A percentile compares a stretch with the other conserved stretches of the same genome.
phyloP scores from a whole-genome alignment of 2,113 vertebrate genomes.

The Lipotes vexillifer region DNA sequence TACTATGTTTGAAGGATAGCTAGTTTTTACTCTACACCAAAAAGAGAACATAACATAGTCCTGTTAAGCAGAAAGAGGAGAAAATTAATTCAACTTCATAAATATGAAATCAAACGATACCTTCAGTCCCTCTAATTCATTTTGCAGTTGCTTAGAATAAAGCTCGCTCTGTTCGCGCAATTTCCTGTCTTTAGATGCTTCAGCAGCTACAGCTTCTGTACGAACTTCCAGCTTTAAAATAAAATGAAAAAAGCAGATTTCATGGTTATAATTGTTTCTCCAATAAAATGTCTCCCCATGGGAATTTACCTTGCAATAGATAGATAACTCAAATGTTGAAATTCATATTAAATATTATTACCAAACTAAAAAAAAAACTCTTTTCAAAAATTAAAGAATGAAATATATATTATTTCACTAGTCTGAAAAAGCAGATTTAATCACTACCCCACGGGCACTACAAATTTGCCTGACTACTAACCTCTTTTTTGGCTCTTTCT shows the following conservation, averaged over 20 bases:
- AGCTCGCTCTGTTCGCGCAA: constrained; percentile 94
- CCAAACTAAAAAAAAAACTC: constrained; percentile 12
- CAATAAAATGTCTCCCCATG: constrained; percentile 23
- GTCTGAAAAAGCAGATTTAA: constrained; percentile 59
- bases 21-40: not conserved
- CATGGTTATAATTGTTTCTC: constrained; percentile 56
- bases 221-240: constrained; percentile 91
- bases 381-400: constrained; percentile 27
- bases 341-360: constrained; percentile 57
- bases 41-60: not conserved
- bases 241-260: constrained; percentile 42
- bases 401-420: constrained; percentile 29
- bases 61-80: not conserved
- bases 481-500: constrained; percentile 97
- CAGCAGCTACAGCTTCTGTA: constrained; percentile 88
- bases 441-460: constrained; percentile 63
- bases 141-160: constrained; percentile 94
- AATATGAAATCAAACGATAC: constrained; percentile 75
- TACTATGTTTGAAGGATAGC: not conserved
- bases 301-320: constrained; percentile 50
- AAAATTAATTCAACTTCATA: not conserved
- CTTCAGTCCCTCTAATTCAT: constrained; percentile 95
- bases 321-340: constrained; percentile 42
- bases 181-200: constrained; percentile 95
- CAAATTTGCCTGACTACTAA: constrained; percentile 82